Evolutionary conservation across 2,113 vertebrate genomes (phyloP).

Genomic region (Galemys pyrenaicus): DNA sequence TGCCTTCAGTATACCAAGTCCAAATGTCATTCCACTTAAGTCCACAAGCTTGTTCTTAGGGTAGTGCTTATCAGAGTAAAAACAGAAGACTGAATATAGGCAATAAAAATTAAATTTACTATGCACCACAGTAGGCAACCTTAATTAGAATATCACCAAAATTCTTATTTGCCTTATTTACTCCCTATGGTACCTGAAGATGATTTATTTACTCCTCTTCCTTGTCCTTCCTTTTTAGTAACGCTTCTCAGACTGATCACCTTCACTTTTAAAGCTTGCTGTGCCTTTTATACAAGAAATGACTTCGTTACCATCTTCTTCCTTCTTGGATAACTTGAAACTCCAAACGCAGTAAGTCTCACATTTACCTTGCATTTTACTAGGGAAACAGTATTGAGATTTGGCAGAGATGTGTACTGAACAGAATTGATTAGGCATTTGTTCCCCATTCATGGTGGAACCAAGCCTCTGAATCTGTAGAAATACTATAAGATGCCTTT

Average conservation of each 20-base stretch:
- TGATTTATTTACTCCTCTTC: not conserved
- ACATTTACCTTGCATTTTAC: not conserved
- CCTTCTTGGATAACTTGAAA: not conserved
- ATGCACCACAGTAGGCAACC: not conserved
- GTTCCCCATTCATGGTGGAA: fast-evolving
- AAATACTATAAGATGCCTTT: not conserved
- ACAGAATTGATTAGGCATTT: not conserved
- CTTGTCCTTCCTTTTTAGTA: not conserved
- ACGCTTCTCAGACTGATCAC: not conserved
- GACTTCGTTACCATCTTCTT: not conserved
- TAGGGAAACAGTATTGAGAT: not conserved
- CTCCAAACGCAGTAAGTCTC: not conserved
- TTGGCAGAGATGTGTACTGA: not conserved
- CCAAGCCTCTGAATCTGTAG: not conserved
- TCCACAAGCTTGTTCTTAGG: not conserved
- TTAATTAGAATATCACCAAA: not conserved
- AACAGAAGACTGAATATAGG: not conserved
- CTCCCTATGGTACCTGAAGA: not conserved
- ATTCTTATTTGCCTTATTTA: not conserved
- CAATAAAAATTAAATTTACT: conserved; percentile 12
- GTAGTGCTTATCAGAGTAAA: not conserved
- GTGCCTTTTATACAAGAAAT: not conserved
- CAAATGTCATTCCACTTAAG: not conserved
- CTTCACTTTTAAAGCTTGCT: not conserved
- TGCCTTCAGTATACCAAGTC: not conserved